Base-by-base conservation (phyloP, 2,888 invertebrate species). In the Drosophila bunnanda region DNA sequence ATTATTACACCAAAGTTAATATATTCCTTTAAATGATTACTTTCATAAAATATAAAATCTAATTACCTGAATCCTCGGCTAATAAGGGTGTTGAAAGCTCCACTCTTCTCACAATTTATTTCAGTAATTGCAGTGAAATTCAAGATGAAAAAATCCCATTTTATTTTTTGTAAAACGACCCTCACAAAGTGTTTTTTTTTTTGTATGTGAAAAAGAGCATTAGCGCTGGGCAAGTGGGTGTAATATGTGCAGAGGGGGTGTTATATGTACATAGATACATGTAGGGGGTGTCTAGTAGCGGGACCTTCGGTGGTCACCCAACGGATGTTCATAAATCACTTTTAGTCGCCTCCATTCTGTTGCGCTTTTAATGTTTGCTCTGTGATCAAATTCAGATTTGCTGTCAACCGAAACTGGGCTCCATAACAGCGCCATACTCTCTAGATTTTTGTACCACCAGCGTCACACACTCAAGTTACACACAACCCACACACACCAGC, bases 381-480 rank as follows among this genome's bases (percentile, higher is more conserved):
- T 64, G 64, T 77, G 84, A 81, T 82, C 84, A 82, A 82, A 82
- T 83, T 82, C 82, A 84, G 81, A 81, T 81, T 83, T 81, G 81
- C 81, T 83, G 84, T 83, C 81, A 83, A 78, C 79, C 79, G 76
- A 83, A 80, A 80, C 83, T 80, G 81, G 73, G 62, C 69, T 69
- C 72, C 76, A 73, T 34, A 30, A 32, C 41, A 56, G 25, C 34
- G 8, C 20, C 55, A 32, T 9, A 43, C 8, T 6, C 22, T 22
- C 20, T 12, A n/a, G 46, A 32, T 30, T 55, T 55, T 59, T 32
- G 46, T 39, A 56, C 59, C 67, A 46, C 30, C 38, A 50, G n/a
- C 36, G 10, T 36, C 43, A 67, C 73, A 53, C 56, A 74, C 65
- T 60, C 66, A 57, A 58, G 48, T 54, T 61, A 61, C 74, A 54